Evolutionary conservation across 53 echinoderm and acorn worm species (phyloP).

Genomic region (Echinarachnius parma): DNA sequence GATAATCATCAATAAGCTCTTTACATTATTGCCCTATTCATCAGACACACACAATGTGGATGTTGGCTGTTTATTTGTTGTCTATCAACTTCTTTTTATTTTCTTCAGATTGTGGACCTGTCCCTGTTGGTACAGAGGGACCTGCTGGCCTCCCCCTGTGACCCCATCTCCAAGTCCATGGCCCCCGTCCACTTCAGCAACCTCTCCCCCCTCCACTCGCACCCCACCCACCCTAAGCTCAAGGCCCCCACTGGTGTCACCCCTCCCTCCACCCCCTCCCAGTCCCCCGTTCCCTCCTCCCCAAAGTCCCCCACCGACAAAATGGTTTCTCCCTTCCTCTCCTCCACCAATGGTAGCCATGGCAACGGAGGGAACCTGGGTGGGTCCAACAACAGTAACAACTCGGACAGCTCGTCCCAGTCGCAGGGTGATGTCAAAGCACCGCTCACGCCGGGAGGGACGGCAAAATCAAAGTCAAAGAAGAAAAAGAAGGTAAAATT

Average conservation of each 20-base stretch:
- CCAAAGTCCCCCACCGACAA: constrained; percentile 86
- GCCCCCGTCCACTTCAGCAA: constrained; percentile 74
- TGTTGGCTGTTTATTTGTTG: too few species aligned
- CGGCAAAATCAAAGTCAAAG: constrained; percentile 87
- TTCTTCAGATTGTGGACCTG: constrained; percentile 81
- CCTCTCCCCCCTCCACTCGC: constrained; percentile 62
- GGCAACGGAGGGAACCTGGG: constrained; percentile 55
- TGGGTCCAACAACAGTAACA: constrained; percentile 71
- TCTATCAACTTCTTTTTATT: not conserved
- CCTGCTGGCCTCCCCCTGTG: constrained; percentile 61
- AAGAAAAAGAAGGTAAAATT: constrained; percentile 99
- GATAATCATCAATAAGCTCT: too few species aligned
- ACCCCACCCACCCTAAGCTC: constrained; percentile 52
- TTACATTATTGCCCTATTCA: too few species aligned
- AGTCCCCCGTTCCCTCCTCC: constrained; percentile 75
- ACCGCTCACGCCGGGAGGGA: constrained; percentile 16
- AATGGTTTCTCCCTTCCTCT: constrained; percentile 88
- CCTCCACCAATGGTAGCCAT: constrained; percentile 57
- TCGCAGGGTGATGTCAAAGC: constrained; percentile 64
- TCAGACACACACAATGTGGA: too few species aligned
- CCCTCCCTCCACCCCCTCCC: constrained; percentile 69
- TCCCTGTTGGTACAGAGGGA: constrained; percentile 77
- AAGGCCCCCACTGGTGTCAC: constrained; percentile 42
- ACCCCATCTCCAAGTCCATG: constrained; percentile 73
- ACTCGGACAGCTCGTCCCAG: constrained; percentile 80